Conservation (phyloP, 2,797 vertebrate genomes). For the Psittacula derbiana region DNA sequence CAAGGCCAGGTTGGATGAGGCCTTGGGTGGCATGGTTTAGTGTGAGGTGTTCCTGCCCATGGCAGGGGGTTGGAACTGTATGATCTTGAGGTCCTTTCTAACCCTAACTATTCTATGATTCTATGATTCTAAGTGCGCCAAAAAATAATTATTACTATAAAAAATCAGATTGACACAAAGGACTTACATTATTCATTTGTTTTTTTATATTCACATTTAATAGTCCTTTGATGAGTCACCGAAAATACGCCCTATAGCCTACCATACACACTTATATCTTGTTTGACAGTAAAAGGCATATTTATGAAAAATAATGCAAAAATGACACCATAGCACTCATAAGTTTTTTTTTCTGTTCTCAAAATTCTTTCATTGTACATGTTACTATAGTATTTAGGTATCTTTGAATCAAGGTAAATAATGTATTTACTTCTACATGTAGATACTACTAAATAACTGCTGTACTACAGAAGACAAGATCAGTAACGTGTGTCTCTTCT, state of each 20-base stretch:
- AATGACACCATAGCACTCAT: rapidly evolving
- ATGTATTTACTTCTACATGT: not conserved
- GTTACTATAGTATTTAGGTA: not conserved
- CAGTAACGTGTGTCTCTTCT: not conserved
- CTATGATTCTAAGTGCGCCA: not conserved
- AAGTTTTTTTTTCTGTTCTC: not conserved
- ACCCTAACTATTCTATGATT: too few relatives aligned
- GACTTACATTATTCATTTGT: rapidly evolving
- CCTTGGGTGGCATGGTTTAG: too few relatives aligned
- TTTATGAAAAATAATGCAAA: not conserved
- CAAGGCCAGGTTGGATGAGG: too few relatives aligned
- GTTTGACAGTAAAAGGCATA: not conserved
- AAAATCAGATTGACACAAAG: not conserved
- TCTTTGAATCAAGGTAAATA: not conserved
- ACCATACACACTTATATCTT: not conserved
- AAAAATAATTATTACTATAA: not conserved
- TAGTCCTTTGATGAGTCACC: not conserved
- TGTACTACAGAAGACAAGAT: not conserved
- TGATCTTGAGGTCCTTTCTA: too few relatives aligned
- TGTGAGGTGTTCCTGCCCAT: too few relatives aligned
- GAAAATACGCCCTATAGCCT: not conserved
- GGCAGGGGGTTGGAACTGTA: too few relatives aligned
- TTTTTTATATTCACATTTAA: not conserved
- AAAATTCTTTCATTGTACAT: not conserved
- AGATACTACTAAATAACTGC: not conserved